Base-by-base conservation (phyloP, 2,113 vertebrate genomes). In the Eurystomus gularis region DNA sequence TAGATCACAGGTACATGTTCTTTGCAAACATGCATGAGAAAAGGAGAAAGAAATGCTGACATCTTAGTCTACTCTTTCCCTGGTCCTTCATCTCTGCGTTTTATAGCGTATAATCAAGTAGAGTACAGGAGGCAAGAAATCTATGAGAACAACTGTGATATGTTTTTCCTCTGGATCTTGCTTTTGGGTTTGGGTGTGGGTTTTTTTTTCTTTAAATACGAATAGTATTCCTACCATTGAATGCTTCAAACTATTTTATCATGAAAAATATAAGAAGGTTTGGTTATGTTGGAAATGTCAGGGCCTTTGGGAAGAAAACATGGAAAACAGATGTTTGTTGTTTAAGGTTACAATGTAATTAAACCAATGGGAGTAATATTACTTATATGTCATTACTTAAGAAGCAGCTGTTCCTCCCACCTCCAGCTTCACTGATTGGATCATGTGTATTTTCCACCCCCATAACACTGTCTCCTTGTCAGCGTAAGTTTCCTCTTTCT, bases 301-400 rank as follows among this genome's bases (percentile, higher is more conserved):
- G 60, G 82, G 75, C 64, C 70, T 93, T 80, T 82, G 85, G 94
- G 96, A 96, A 86, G 64, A 86, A 86, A 93, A 90, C 42, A 70
- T 9, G 33, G 78, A 82, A 96, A 95, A 90, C 91, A 97, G 94
- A 93, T 97, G 94, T 93, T 97, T 97, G 82, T 96, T 94, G 68
- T 92, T 97, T 77, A 96, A 93, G 55, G 86, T 96, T 96, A 93
- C 72, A 93, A 33, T 64, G 58, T 77, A 96, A 96, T 86, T 70
- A 95, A 95, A 89, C 90, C 87, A 95, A 81, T 77, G 88, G 85
- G 89, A 91, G 91, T 94, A 89, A 95, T 95, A 82, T 57, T 85
- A 68, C 92, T 92, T 88, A 77, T 44, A 79, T 83, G 92, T 54
- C 77, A 91, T 72, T 91, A 88, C 86, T 94, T 88, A 54, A 95